A percentile compares a stretch with the other conserved stretches of the same genome.
Evolutionary conservation across 2,797 vertebrate genomes (phyloP).

Genomic region (Coreius guichenoti): DNA sequence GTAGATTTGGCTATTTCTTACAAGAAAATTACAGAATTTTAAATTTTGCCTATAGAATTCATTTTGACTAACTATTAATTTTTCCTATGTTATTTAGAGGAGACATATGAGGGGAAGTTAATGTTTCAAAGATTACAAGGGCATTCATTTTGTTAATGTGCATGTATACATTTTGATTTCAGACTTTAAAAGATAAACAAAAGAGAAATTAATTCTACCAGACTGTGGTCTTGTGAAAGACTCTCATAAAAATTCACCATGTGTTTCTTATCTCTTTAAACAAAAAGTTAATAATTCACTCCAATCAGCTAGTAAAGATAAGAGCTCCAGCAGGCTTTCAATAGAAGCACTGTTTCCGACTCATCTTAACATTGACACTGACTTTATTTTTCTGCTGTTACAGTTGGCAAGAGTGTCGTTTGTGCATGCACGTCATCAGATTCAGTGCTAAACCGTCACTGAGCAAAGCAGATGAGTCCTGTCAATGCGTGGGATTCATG

Average conservation of each 20-base stretch:
- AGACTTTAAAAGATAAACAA: not conserved
- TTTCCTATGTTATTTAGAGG: not conserved
- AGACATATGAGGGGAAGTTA: not conserved
- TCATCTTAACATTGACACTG: not conserved
- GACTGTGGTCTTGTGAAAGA: not conserved
- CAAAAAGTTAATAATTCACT: slow-evolving; percentile 21
- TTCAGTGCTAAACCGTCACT: not conserved
- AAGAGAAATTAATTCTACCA: not conserved
- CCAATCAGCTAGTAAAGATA: not conserved
- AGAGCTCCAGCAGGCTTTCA: not conserved
- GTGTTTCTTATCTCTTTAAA: slow-evolving; percentile 13
- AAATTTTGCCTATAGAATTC: no score
- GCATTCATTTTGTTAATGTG: not conserved
- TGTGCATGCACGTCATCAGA: not conserved
- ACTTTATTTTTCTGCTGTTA: not conserved
- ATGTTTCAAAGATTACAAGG: not conserved
- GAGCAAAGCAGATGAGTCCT: not conserved
- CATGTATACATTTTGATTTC: not conserved
- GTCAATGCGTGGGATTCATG: not conserved
- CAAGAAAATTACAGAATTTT: not conserved
- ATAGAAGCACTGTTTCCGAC: not conserved
- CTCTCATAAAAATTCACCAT: not conserved
- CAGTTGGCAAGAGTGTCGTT: no score
- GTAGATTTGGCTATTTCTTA: not conserved
- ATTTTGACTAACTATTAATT: no score